Evolutionary conservation across 1,140 invertebrate genomes (phyloP).

Genomic region (Portunus trituberculatus): DNA sequence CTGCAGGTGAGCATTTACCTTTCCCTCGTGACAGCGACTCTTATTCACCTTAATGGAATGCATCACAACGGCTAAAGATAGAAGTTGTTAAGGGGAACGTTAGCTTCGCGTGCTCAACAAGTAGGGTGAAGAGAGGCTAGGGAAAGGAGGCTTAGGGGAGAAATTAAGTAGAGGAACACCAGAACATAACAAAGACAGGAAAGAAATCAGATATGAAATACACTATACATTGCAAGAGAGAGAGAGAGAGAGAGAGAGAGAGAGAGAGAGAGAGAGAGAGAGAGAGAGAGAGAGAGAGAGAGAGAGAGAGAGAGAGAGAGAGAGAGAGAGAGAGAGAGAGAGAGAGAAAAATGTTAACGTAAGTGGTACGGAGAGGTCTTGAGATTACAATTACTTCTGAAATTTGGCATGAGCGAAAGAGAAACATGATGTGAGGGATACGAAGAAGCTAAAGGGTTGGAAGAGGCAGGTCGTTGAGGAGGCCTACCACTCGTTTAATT

Average conservation of each 20-base stretch:
- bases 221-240: background rate
- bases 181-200: background rate
- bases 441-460: too few species aligned
- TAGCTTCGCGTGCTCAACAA: background rate
- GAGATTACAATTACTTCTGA: too few species aligned
- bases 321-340: background rate
- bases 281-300: background rate
- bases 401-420: too few species aligned
- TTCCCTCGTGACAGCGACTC: background rate
- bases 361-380: too few species aligned
- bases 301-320: too few species aligned
- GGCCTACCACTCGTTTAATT: too few species aligned
- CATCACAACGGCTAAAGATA: background rate
- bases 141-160: background rate
- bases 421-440: too few species aligned
- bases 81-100: background rate
- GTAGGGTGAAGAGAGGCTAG: background rate
- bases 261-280: constrained; percentile 13
- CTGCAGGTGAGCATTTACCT: background rate
- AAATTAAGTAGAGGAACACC: background rate
- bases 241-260: background rate
- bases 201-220: background rate
- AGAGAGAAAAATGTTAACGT: background rate
- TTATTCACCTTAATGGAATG: background rate
- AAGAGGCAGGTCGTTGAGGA: too few species aligned